phyloP scores from a whole-genome alignment of 2,797 vertebrate genomes.

The Iguana delicatissima region DNA sequence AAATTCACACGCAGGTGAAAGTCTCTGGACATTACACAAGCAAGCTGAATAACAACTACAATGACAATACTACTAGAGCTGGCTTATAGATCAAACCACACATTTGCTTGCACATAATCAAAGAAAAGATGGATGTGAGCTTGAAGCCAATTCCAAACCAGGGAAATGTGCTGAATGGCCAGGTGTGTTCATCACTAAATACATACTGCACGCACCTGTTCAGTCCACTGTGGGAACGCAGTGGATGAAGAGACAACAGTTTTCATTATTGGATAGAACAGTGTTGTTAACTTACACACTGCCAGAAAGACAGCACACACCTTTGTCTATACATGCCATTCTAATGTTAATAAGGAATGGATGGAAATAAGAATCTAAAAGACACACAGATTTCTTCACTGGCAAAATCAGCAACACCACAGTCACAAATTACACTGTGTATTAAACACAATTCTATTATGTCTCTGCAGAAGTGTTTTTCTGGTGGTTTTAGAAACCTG shows the following conservation, averaged over 20 bases:
- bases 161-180: neutral
- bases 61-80: neutral
- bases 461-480: neutral
- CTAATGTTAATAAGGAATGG: slow-evolving; percentile 51
- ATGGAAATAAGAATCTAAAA: slow-evolving; percentile 41
- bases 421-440: neutral
- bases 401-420: neutral
- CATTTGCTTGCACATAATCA: neutral
- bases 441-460: neutral
- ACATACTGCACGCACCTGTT: neutral
- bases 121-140: neutral
- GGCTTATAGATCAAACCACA: neutral
- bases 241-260: rapidly evolving
- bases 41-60: neutral
- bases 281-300: rapidly evolving
- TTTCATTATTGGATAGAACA: neutral
- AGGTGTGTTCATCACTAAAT: neutral
- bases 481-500: neutral
- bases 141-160: neutral
- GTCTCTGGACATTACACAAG: neutral
- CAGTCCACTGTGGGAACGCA: too few species aligned
- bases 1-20: rapidly evolving
- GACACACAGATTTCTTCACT: slow-evolving; percentile 36
- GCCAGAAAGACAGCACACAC: slow-evolving; percentile 4
- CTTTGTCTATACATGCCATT: slow-evolving; percentile 47